Conservation (phyloP, 2,113 vertebrate genomes). For the Micronycteris hirsuta region DNA sequence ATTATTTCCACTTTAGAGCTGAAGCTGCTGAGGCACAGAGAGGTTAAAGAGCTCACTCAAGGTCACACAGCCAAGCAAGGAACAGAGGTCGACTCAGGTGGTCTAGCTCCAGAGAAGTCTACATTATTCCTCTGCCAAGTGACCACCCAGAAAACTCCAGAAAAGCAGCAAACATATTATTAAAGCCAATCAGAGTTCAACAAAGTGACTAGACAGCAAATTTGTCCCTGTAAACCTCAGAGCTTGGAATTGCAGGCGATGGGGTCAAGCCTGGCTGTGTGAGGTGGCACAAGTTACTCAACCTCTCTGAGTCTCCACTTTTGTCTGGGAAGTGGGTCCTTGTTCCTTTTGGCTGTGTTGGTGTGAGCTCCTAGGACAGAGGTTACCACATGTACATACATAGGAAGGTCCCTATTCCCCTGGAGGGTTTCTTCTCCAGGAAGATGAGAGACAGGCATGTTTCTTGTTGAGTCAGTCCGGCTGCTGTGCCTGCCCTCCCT, state of each 20-base stretch:
- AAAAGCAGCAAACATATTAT: not conserved
- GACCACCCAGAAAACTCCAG: not conserved
- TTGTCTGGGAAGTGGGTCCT: not conserved
- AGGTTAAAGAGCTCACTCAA: not conserved
- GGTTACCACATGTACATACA: not conserved
- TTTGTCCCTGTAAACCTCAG: not conserved
- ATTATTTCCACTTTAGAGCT: not conserved
- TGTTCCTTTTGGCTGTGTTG: not conserved
- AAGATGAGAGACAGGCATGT: not conserved
- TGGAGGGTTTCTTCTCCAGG: not conserved
- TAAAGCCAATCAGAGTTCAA: slow-evolving; percentile 24
- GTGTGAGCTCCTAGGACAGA: not conserved
- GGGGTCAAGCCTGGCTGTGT: not conserved
- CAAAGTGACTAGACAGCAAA: not conserved
- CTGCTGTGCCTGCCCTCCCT: not conserved
- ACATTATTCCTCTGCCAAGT: not conserved
- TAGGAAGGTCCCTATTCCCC: not conserved
- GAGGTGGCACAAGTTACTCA: not conserved
- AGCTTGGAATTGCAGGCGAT: not conserved
- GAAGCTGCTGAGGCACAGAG: not conserved
- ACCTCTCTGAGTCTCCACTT: not conserved
- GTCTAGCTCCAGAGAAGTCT: not conserved
- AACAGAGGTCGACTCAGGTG: not conserved
- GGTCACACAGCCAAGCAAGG: not conserved
- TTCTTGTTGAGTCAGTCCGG: not conserved